These are phyloP conservation scores for Leucozona laternaria DNA, from an alignment of 2,888 invertebrate genomes.

Conservation along the genomic window DNA sequence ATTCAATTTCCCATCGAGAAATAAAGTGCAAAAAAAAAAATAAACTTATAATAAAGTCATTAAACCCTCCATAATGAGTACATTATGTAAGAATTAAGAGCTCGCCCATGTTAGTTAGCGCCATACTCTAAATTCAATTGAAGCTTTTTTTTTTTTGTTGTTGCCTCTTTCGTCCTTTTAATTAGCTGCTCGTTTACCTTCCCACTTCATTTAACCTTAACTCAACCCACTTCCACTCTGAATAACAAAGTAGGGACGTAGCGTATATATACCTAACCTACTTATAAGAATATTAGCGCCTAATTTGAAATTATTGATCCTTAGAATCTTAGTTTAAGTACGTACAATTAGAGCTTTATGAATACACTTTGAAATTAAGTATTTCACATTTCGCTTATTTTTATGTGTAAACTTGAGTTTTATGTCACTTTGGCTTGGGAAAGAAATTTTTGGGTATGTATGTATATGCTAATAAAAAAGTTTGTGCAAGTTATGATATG, in stretches of 20 bases:
- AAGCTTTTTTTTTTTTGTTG: too few species aligned
- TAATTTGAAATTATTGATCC: slow-evolving; percentile 32
- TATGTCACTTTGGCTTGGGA: neutral
- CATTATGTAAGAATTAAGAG: slow-evolving; percentile 18
- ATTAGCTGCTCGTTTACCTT: neutral
- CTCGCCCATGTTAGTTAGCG: neutral
- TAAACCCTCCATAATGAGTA: slow-evolving; percentile 19
- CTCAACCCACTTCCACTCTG: neutral
- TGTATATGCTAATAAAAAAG: too few species aligned
- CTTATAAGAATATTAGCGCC: slow-evolving; percentile 16
- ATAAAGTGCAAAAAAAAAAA: neutral
- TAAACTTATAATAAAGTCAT: slow-evolving; percentile 7
- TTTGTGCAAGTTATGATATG: too few species aligned
- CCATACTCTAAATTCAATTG: slow-evolving; percentile 11
- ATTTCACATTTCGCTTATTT: neutral
- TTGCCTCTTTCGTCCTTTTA: slow-evolving; percentile 4
- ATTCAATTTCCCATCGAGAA: neutral
- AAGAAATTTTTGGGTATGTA: too few species aligned
- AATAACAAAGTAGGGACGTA: neutral
- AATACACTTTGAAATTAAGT: neutral
- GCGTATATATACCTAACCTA: neutral
- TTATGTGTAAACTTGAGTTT: neutral
- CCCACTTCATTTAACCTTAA: neutral
- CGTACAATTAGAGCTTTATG: slow-evolving; percentile 18
- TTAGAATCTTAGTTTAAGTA: slow-evolving; percentile 16